phyloP scores from a whole-genome alignment of 2,888 invertebrate species.

The Tortrix viridana region DNA sequence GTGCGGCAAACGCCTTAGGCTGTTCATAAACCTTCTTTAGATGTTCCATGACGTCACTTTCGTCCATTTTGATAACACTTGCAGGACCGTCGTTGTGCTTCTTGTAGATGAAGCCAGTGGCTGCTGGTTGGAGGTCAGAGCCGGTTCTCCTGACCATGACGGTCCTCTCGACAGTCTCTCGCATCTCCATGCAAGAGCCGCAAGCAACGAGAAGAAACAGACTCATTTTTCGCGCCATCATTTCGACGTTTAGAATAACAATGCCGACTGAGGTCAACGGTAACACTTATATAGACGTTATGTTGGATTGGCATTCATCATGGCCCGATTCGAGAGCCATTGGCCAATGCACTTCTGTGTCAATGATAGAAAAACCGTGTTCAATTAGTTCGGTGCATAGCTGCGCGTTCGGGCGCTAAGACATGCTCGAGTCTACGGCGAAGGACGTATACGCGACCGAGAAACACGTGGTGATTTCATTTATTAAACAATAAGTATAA shows the following conservation, averaged over 20 bases:
- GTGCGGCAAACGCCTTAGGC: slow-evolving; percentile 65
- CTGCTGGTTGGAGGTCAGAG: slow-evolving; percentile 84
- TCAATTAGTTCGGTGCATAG: slow-evolving; percentile 74
- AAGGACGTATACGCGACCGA: slow-evolving; percentile 17
- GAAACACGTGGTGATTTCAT: slow-evolving; percentile 10
- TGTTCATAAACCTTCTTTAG: slow-evolving; percentile 68
- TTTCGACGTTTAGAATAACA: slow-evolving; percentile 60
- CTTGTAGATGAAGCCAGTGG: slow-evolving; percentile 84
- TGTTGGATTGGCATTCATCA: slow-evolving; percentile 77
- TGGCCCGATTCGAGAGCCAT: slow-evolving; percentile 71
- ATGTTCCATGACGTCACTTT: slow-evolving; percentile 73
- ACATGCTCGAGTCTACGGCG: slow-evolving; percentile 24
- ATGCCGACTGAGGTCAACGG: slow-evolving; percentile 72
- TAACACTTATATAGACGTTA: slow-evolving; percentile 77
- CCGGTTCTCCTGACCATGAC: slow-evolving; percentile 83
- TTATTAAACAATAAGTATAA: too few relatives aligned
- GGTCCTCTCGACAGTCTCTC: slow-evolving; percentile 79
- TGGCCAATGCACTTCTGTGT: slow-evolving; percentile 80
- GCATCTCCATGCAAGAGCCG: slow-evolving; percentile 72
- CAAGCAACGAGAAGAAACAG: slow-evolving; percentile 55
- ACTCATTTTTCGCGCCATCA: slow-evolving; percentile 66
- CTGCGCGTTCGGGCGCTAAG: slow-evolving; percentile 57
- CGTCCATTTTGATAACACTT: slow-evolving; percentile 76
- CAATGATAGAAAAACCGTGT: slow-evolving; percentile 81
- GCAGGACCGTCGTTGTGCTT: slow-evolving; percentile 76